phyloP scores from a whole-genome alignment of 1,140 invertebrate species.

The Conopomorpha cramerella region DNA sequence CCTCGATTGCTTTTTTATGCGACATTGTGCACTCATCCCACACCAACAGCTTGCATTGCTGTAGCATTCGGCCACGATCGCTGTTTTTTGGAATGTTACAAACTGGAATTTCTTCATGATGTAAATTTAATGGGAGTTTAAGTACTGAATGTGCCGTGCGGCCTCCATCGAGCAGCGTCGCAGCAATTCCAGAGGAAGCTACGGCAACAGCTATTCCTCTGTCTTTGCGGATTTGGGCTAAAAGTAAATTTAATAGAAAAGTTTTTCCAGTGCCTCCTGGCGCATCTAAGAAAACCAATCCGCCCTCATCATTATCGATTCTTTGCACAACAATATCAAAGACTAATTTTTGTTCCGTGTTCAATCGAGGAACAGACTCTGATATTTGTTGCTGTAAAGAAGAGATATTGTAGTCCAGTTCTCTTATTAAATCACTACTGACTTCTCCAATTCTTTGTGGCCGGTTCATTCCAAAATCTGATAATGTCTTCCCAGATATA shows the following conservation, averaged over 20 bases:
- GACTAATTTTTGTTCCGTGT: slow-evolving; percentile 10
- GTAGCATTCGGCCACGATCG: slow-evolving; percentile 10
- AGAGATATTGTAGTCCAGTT: slow-evolving; percentile 14
- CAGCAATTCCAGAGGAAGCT: slow-evolving; percentile 62
- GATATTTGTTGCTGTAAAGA: slow-evolving; percentile 11
- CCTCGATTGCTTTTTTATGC: slow-evolving; percentile 30
- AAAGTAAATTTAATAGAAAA: slow-evolving; percentile 32
- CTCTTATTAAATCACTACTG: slow-evolving; percentile 15
- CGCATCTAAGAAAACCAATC: slow-evolving; percentile 16
- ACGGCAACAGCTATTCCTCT: slow-evolving; percentile 41
- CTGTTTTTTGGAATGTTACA: slow-evolving; percentile 15
- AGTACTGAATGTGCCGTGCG: slow-evolving; percentile 58
- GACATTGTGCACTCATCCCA: slow-evolving; percentile 43
- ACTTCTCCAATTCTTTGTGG: slow-evolving; percentile 16
- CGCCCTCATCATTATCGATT: slow-evolving; percentile 9
- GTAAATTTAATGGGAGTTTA: slow-evolving; percentile 26
- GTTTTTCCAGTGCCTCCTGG: slow-evolving; percentile 33
- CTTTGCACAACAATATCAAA: slow-evolving; percentile 10
- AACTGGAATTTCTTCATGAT: slow-evolving; percentile 12
- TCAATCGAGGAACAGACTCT: slow-evolving; percentile 12
- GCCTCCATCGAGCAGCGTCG: slow-evolving; percentile 52
- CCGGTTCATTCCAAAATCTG: slow-evolving; percentile 15
- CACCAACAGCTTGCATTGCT: slow-evolving; percentile 26
- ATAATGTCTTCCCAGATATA: slow-evolving; percentile 17
- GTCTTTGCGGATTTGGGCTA: slow-evolving; percentile 22